These are phyloP conservation scores for Phoxinus dragarum DNA, from an alignment of 2,797 vertebrate species.

Conservation along the genomic window DNA sequence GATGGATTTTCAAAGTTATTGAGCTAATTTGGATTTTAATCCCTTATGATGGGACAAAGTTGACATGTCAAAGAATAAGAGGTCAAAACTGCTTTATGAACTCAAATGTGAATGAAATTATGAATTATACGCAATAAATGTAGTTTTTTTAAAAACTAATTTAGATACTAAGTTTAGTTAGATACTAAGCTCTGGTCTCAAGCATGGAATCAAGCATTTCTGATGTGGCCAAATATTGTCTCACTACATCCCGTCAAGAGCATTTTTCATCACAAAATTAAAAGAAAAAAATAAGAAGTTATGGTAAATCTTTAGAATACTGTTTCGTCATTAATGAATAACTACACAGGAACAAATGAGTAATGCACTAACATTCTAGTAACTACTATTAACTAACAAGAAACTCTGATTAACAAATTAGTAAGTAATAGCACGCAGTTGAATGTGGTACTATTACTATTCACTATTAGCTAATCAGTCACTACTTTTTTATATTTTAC, in stretches of 20 bases:
- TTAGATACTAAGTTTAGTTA: too few species aligned
- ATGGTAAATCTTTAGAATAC: not conserved
- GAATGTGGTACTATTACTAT: too few species aligned
- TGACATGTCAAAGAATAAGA: not conserved
- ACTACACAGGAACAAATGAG: too few species aligned
- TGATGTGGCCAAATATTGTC: too few species aligned
- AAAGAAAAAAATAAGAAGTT: not conserved
- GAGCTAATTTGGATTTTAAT: not conserved
- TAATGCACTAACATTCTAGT: too few species aligned
- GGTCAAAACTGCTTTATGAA: not conserved
- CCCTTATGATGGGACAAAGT: not conserved
- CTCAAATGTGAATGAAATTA: not conserved
- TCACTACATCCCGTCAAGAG: not conserved
- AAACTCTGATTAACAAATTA: too few species aligned
- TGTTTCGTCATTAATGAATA: too few species aligned
- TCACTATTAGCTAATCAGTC: too few species aligned
- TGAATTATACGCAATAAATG: not conserved
- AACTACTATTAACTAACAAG: too few species aligned
- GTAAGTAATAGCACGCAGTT: too few species aligned
- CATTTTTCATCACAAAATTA: not conserved
- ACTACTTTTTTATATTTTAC: not conserved
- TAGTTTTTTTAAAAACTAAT: too few species aligned
- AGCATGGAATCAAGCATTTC: not conserved
- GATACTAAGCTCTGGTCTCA: not conserved
- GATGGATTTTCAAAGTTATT: not conserved